Evolutionary conservation across 2,888 invertebrate genomes (phyloP).

Genomic region (Cosmorhoe ocellata): DNA sequence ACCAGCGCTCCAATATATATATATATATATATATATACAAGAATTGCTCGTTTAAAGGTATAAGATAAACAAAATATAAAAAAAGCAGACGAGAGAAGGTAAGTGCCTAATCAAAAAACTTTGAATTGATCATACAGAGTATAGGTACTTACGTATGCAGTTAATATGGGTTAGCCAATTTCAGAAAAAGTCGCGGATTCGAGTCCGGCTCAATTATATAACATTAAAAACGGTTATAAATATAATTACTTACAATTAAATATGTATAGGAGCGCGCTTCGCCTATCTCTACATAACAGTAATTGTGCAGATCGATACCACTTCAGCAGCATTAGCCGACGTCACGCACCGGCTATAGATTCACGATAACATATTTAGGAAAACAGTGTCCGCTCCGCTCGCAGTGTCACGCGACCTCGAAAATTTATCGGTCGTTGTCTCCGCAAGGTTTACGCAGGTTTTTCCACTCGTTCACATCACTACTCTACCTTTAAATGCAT

Average conservation of each 20-base stretch:
- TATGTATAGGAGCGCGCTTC: conserved; percentile 12
- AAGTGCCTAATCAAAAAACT: too few species aligned
- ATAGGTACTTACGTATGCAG: too few species aligned
- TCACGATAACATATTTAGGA: conserved; percentile 54
- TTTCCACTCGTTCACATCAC: conserved; percentile 32
- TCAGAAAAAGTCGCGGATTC: too few species aligned
- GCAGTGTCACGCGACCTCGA: conserved; percentile 52
- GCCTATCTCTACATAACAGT: conserved; percentile 17
- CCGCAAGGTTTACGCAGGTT: conserved; percentile 56
- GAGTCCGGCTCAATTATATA: too few species aligned
- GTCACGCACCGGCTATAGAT: conserved; percentile 48
- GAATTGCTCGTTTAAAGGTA: too few species aligned
- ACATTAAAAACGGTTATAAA: too few species aligned
- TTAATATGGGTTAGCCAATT: too few species aligned
- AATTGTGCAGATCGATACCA: conserved; percentile 29
- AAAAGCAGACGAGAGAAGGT: too few species aligned
- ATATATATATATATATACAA: too few species aligned
- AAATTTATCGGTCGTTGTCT: conserved; percentile 71
- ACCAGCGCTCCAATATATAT: too few species aligned
- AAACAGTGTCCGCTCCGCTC: conserved; percentile 49
- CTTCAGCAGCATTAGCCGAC: conserved; percentile 40
- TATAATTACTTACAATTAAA: conserved; percentile 6
- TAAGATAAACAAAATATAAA: too few species aligned
- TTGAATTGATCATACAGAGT: too few species aligned
- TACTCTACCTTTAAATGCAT: conserved; percentile 9